Base-by-base conservation (phyloP, 2,113 vertebrate species). In the Rhabdomys dilectus region DNA sequence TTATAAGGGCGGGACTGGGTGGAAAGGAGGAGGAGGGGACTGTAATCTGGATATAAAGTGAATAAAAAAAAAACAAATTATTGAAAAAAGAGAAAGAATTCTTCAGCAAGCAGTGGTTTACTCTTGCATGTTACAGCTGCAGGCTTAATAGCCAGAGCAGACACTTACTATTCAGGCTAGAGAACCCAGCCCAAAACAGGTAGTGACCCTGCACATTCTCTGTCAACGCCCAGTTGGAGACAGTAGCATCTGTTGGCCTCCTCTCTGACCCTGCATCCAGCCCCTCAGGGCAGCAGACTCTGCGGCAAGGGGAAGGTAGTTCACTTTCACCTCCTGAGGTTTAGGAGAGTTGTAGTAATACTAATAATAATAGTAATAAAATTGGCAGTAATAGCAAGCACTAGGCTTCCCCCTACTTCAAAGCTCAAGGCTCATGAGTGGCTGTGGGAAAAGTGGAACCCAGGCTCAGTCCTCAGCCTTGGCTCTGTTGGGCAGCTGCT, bases 401-500 rank as follows among this genome's bases (percentile, higher is more conserved):
- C 7, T 26, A n/a, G 5, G 34, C 13, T 86, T 90, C n/a, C 64
- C 80, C 51, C 66, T 58, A 75, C 89, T 89, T 92, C 96, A 95
- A 80, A 93, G 89, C 73, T 64, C 77, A 17, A 48, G 89, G 34
- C 31, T 17, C 88, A 64, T 13, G 6, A 91, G 34, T 0, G 10
- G 58, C 16, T 22, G 64, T 42, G 93, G 64, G 51, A 66, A 62
- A 68, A 56, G 19, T 11, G 34, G 68, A 77, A 42, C 1, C 64
- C 39, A 72, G 66, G 56, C 68, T 5, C 17, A 3, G 26, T 17
- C 3, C 11, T 29, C 9, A 8, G 0, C 58, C 72, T 56, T 16
- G 4, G 45, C n/a, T 60, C 34, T 21, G 8, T 15, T 5, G 34
- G 90, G 45, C 87, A 48, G 51, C 56, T 53, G 9, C 2, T 64